Evolutionary conservation across 2,888 invertebrate species (phyloP).

Genomic region (Cyclophora punctaria): DNA sequence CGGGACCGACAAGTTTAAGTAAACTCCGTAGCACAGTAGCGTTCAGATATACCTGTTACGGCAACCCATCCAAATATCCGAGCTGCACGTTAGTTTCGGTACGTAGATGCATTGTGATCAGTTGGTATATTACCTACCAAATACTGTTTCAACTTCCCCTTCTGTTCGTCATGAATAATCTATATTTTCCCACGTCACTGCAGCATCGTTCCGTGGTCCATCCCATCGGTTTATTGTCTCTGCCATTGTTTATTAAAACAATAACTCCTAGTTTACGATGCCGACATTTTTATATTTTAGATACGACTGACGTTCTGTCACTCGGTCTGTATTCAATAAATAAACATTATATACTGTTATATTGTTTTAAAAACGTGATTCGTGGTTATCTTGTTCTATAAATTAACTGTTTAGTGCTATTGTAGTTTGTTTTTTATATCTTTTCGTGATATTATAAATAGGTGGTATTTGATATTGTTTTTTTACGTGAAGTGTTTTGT

Average conservation of each 20-base stretch:
- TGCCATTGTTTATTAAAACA: slow-evolving; percentile 70
- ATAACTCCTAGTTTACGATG: slow-evolving; percentile 62
- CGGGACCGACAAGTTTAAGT: too few relatives aligned
- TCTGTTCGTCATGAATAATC: slow-evolving; percentile 28
- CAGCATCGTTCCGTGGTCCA: slow-evolving; percentile 49
- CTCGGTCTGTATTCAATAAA: slow-evolving; percentile 27
- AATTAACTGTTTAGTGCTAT: too few relatives aligned
- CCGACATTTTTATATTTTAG: slow-evolving; percentile 62
- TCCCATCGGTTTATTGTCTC: slow-evolving; percentile 57
- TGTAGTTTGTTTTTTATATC: too few relatives aligned
- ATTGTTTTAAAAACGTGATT: slow-evolving; percentile 29
- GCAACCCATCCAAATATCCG: too few relatives aligned
- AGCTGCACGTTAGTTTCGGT: too few relatives aligned
- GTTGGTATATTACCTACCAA: too few relatives aligned
- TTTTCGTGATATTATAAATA: too few relatives aligned
- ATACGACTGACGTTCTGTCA: slow-evolving; percentile 47
- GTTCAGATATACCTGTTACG: too few relatives aligned
- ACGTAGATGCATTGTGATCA: too few relatives aligned
- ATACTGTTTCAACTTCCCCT: background rate
- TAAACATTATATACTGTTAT: slow-evolving; percentile 38
- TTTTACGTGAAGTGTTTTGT: too few relatives aligned
- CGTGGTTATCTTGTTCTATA: background rate
- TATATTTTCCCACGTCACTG: slow-evolving; percentile 56
- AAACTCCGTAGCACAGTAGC: too few relatives aligned
- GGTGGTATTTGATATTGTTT: too few relatives aligned